Evolutionary conservation across 1,140 invertebrate genomes (phyloP).

Genomic region (Panagrolaimus sp.): DNA sequence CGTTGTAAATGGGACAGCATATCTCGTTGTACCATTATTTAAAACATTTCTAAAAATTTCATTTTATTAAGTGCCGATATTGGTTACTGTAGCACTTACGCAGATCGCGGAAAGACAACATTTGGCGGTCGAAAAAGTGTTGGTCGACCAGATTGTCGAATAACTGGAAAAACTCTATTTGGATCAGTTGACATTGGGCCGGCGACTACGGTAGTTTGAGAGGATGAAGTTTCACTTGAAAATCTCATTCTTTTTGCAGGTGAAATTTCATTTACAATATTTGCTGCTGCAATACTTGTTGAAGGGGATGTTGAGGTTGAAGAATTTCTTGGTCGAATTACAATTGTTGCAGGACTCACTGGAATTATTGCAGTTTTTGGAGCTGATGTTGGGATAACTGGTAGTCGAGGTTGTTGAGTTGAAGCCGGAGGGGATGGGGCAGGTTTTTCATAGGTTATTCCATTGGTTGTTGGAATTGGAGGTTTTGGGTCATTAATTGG

Average conservation of each 20-base stretch:
- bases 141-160: slow-evolving; percentile 2
- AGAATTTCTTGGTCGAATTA: slow-evolving; percentile 6
- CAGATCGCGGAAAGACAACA: slow-evolving; percentile 13
- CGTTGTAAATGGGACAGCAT: background rate
- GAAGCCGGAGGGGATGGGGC: background rate
- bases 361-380: slow-evolving; percentile 7
- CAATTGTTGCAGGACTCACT: background rate
- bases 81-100: background rate
- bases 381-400: background rate
- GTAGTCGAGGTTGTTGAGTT: background rate
- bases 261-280: background rate
- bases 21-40: background rate
- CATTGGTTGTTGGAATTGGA: background rate
- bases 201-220: background rate
- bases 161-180: background rate
- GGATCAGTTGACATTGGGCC: background rate
- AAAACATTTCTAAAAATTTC: background rate
- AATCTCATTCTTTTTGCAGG: background rate
- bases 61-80: background rate
- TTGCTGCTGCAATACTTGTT: background rate
- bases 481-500: background rate
- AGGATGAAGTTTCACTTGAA: background rate
- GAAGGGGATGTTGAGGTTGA: background rate
- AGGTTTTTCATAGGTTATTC: background rate
- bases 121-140: background rate